Evolutionary conservation across 2,797 vertebrate genomes (phyloP), one percentile per base, ranked within the genome.

Genomic region (Macrochelys suwanniensis): DNA sequence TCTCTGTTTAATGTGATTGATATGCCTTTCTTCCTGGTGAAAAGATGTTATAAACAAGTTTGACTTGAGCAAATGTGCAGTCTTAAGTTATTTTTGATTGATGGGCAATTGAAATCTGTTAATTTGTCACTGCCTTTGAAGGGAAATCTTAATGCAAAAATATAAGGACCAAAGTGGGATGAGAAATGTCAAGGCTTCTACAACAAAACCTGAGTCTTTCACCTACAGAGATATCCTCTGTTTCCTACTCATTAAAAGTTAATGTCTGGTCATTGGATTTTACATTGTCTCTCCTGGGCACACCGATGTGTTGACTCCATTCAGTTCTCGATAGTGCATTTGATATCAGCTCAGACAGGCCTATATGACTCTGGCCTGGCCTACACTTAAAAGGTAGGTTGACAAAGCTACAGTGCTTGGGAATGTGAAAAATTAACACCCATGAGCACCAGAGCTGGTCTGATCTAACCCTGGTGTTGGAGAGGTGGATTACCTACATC

Each of bases 1-100:
- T 8, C 4, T 8, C 3, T 5, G 0, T 82, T 89, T 53, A 37
- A 4, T 4, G 2, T 6, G 5, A 2, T 54, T n/a, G 37, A 28
- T 37, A 68, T 11, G 17, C n/a, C n/a, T 21, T 19, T 37, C 84
- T 9, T 61, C 28, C 31, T 81, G 42, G 8, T 13, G 78, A 57
- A 77, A 77, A 80, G 31, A 4, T 23, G 71, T 47, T 76, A 76
- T 8, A 76, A 25, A 47, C 45, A 57, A 4, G 21, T 23, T 68
- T 77, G 53, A 90, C 82, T 42, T 11, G 42, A 68, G 49, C 6
- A 86, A 82, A 84, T 21, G 1, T 47, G 50, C 2, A 78, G 12
- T 23, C 84, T 4, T 49, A 6, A 23, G 19, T 74, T 74, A 37
- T 76, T 76, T 76, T 37, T 78, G 65, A 33, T 85, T 84, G 37